Conservation (phyloP, 2,797 vertebrate species). For the Trachurus trachurus region DNA sequence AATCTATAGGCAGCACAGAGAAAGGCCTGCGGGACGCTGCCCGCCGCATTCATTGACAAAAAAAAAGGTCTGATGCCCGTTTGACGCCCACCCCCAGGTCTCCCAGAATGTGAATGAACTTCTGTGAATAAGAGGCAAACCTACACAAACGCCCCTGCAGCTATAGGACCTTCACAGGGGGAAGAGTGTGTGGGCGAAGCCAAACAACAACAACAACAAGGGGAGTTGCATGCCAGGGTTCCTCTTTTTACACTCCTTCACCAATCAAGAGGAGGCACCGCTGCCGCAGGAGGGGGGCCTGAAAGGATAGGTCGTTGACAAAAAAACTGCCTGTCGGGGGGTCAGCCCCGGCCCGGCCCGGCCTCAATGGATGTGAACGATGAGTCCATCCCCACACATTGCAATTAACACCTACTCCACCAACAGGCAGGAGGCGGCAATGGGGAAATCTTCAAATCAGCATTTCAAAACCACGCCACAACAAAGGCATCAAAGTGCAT, state of each 20-base stretch:
- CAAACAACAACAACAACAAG: constrained; percentile 82
- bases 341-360: constrained; percentile 56
- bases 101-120: constrained; percentile 87
- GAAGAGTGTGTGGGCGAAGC: constrained; percentile 76
- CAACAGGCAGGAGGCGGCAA: constrained; percentile 64
- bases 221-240: constrained; percentile 72
- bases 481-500: constrained; percentile 84
- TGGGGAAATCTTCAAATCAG: constrained; percentile 79
- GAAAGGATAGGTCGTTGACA: constrained; percentile 77
- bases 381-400: constrained; percentile 72
- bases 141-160: constrained; percentile 82
- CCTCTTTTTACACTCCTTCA: constrained; percentile 60
- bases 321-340: constrained; percentile 68
- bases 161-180: constrained; percentile 75
- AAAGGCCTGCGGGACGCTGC: constrained; percentile 77
- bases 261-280: constrained; percentile 68
- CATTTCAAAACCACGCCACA: constrained; percentile 77
- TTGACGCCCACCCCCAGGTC: constrained; percentile 84
- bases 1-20: constrained; percentile 74
- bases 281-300: constrained; percentile 70
- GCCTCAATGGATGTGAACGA: constrained; percentile 75
- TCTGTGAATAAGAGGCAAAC: constrained; percentile 85
- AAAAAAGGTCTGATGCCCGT: constrained; percentile 80
- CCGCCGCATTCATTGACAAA: constrained; percentile 75
- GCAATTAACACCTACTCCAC: constrained; percentile 87